Evolutionary conservation across 2,797 vertebrate genomes (phyloP).

Genomic region (Clarias platycephalus): DNA sequence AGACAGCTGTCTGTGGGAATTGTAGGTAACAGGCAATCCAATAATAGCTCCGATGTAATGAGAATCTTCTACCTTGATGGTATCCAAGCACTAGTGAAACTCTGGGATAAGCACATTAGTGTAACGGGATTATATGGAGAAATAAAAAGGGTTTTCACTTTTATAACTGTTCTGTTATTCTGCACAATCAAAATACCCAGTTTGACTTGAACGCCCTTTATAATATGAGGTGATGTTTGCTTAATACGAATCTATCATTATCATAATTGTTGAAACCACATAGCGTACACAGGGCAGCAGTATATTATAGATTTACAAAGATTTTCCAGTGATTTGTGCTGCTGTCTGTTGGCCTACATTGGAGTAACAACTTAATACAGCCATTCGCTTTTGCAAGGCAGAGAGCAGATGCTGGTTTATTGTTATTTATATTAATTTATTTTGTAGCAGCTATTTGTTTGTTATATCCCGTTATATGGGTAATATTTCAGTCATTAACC

Average conservation of each 20-base stretch:
- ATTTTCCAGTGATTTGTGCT: constrained; percentile 25
- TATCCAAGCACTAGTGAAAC: too few species aligned
- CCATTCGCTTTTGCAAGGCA: background rate
- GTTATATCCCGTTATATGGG: background rate
- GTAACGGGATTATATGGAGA: too few species aligned
- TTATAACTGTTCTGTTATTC: too few species aligned
- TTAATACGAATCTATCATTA: background rate
- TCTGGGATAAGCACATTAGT: too few species aligned
- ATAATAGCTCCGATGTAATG: too few species aligned
- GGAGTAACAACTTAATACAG: background rate
- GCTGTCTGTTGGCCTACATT: constrained; percentile 49
- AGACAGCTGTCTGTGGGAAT: too few species aligned
- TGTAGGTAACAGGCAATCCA: too few species aligned
- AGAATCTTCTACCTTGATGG: too few species aligned
- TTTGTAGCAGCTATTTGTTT: background rate
- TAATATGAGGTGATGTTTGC: background rate
- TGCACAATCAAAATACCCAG: too few species aligned
- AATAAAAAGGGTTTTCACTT: too few species aligned
- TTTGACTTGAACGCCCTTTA: too few species aligned
- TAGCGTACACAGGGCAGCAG: too few species aligned
- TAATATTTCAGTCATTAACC: constrained; percentile 11
- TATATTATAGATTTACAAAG: background rate
- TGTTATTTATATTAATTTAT: constrained; percentile 21
- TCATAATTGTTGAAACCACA: background rate
- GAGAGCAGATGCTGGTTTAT: constrained; percentile 3